Evolutionary conservation across 2,113 vertebrate genomes (phyloP), one percentile per base, ranked within the genome.

Genomic region (Hassar affinis): DNA sequence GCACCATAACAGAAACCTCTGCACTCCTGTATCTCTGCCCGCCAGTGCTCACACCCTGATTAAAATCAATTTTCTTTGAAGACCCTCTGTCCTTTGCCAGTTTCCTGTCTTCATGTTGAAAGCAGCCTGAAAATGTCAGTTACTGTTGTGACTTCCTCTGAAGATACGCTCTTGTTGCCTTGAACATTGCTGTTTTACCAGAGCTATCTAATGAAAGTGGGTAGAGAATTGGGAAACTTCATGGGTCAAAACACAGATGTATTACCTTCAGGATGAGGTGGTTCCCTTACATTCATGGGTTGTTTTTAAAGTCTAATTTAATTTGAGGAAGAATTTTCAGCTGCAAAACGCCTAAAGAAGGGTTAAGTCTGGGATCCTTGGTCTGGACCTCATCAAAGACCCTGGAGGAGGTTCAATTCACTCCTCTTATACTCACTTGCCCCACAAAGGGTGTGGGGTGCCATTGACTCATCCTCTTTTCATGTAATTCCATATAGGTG

Each of bases 401-500:
- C 78, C 52, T 76, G 80, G 33, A 77, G 33, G 59, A 51, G 49
- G 82, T 86, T 84, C 33, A 86, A 82, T 86, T 84, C 30, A 79
- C 76, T 84, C 66, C 45, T 54, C 27, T 75, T 81, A 64, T 81
- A 74, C 81, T 83, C 57, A 82, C 59, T 81, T 78, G 47, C 85
- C 77, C 77, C 83, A 83, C 30, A 66, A 25, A 42, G 59, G 1
- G 15, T 52, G 71, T 51, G 27, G 54, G 71, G 49, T 64, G 78
- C 81, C 35, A 82, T 74, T 64, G 72, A 78, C 79, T 89, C 81
- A 86, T 85, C 12, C 85, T 91, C 87, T 87, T 85, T 83, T 86
- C 80, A 80, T 30, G 82, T 78, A 79, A 42, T 86, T 90, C 88
- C 82, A 85, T 8, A 52, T 76, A 66, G 33, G 62, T 81, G 83